These are phyloP conservation scores for Holothuria scabra DNA, from an alignment of 53 echinoderm and acorn worm species.

Conservation along the genomic window DNA sequence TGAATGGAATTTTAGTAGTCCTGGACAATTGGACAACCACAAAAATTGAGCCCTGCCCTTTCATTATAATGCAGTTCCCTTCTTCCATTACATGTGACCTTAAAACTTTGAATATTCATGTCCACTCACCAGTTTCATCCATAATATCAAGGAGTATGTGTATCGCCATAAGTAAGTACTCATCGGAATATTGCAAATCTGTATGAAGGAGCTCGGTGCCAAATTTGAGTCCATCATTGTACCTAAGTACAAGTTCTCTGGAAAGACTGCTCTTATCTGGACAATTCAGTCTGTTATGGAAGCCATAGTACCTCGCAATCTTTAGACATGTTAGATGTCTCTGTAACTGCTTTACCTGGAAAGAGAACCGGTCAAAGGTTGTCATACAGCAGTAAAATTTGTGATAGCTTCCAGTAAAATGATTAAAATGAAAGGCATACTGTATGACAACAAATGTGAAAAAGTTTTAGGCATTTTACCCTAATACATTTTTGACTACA, in stretches of 20 bases:
- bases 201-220: slow-evolving; percentile 67
- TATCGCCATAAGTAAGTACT: slow-evolving; percentile 92
- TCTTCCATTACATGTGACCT: too few species aligned
- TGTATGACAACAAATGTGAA: too few species aligned
- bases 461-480: too few species aligned
- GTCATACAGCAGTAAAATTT: too few species aligned
- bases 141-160: slow-evolving; percentile 85
- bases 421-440: too few species aligned
- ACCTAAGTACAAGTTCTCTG: slow-evolving; percentile 68
- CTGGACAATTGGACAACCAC: too few species aligned
- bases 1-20: too few species aligned
- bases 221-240: slow-evolving; percentile 68
- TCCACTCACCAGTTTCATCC: slow-evolving; percentile 75
- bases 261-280: slow-evolving; percentile 69
- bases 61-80: too few species aligned
- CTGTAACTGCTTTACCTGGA: slow-evolving; percentile 84
- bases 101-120: too few species aligned
- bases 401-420: too few species aligned
- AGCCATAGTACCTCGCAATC: slow-evolving; percentile 72
- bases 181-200: slow-evolving; percentile 90
- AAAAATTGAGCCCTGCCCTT: too few species aligned
- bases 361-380: neutral
- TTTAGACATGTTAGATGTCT: slow-evolving; percentile 81
- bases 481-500: too few species aligned
- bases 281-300: slow-evolving; percentile 64